phyloP scores from a whole-genome alignment of 2,888 invertebrate species.

The Heliconius aoede region DNA sequence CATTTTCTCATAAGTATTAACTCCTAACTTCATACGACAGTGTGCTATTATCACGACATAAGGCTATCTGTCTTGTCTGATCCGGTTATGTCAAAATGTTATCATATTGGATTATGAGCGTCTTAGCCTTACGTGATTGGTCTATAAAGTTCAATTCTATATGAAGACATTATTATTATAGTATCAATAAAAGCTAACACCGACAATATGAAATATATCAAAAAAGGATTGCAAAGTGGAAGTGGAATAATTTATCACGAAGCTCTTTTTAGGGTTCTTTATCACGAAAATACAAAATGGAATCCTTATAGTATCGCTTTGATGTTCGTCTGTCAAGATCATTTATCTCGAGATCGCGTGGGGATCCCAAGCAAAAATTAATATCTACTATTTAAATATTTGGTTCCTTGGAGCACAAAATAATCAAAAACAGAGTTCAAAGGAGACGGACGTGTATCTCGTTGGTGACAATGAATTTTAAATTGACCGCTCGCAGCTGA shows the following conservation, averaged over 20 bases:
- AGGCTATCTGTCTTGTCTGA: slow-evolving; percentile 1
- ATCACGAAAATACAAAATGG: too few species aligned
- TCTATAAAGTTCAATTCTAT: background rate
- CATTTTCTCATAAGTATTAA: background rate
- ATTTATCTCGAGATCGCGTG: too few species aligned
- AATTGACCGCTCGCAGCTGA: too few species aligned
- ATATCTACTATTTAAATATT: too few species aligned
- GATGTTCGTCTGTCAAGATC: too few species aligned
- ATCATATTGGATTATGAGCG: slow-evolving; percentile 6
- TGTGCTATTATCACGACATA: background rate
- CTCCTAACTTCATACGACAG: background rate
- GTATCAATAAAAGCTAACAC: background rate
- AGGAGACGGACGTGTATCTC: too few species aligned
- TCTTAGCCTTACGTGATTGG: background rate
- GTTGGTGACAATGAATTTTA: too few species aligned
- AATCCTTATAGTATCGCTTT: too few species aligned
- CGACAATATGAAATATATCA: background rate
- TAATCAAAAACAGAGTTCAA: too few species aligned
- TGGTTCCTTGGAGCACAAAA: too few species aligned
- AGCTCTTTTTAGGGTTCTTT: background rate
- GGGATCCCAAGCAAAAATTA: too few species aligned
- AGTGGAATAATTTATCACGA: background rate
- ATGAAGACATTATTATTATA: background rate
- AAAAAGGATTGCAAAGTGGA: background rate
- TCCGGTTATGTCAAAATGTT: slow-evolving; percentile 1